These are phyloP conservation scores for Neoseiulus cucumeris DNA, from an alignment of 1,140 invertebrate genomes.

Conservation along the genomic window DNA sequence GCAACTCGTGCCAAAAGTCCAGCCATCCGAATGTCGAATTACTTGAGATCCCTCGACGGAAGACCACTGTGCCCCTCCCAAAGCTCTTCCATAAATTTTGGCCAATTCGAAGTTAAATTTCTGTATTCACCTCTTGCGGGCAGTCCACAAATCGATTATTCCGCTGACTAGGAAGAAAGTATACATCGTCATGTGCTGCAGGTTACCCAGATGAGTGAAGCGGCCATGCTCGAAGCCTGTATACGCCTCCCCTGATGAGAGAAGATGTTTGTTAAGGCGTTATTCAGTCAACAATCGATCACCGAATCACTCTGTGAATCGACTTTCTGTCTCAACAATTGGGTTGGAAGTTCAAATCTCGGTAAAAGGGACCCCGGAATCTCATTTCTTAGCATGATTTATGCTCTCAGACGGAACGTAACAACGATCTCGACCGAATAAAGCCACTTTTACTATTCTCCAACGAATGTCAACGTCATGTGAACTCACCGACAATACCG, in stretches of 20 bases:
- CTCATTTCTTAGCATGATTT: not conserved
- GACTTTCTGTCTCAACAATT: not conserved
- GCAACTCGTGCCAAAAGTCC: no score
- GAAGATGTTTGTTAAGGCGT: not conserved
- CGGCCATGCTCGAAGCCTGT: conserved; percentile 27
- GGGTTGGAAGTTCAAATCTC: not conserved
- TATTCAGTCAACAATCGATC: not conserved
- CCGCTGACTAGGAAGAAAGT: not conserved
- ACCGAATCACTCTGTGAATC: not conserved
- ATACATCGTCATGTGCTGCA: not conserved
- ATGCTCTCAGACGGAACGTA: not conserved
- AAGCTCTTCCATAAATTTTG: no score
- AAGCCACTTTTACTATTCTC: not conserved
- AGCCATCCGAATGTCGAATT: no score
- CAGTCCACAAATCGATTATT: not conserved
- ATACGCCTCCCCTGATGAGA: conserved; percentile 23
- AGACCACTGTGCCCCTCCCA: no score
- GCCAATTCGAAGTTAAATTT: no score
- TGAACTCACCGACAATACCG: not conserved
- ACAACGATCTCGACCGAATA: not conserved
- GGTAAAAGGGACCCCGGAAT: not conserved
- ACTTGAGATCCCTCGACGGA: no score
- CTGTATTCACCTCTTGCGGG: not conserved
- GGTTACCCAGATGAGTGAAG: conserved; percentile 21
- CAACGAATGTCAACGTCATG: not conserved